These are phyloP conservation scores for Lerista edwardsae DNA, from an alignment of 2,797 vertebrate species.

Conservation along the genomic window DNA sequence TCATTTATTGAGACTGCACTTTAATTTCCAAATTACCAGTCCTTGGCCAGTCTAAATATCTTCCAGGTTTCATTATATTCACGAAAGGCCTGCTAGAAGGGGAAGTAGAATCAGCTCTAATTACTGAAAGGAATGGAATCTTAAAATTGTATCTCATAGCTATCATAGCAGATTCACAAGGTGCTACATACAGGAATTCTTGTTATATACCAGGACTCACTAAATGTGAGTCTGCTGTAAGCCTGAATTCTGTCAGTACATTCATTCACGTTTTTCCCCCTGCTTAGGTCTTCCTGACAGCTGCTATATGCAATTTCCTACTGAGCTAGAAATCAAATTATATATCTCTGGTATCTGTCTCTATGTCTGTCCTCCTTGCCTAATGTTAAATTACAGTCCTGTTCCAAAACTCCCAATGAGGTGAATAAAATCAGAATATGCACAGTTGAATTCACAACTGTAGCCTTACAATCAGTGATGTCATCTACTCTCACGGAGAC, in stretches of 20 bases:
- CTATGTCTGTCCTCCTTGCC: background rate
- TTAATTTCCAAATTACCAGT: constrained; percentile 65
- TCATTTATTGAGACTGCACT: constrained; percentile 58
- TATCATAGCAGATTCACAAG: background rate
- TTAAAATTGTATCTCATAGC: background rate
- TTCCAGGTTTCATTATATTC: constrained; percentile 46
- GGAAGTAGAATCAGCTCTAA: constrained; percentile 42
- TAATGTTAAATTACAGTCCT: background rate
- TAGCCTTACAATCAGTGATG: no score
- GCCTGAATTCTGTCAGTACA: constrained; percentile 8
- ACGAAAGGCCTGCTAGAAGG: constrained; percentile 52
- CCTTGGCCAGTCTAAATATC: constrained; percentile 51
- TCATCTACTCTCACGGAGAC: no score
- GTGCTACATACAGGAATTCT: constrained; percentile 12
- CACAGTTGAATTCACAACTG: background rate
- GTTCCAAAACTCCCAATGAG: background rate
- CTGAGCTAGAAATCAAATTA: constrained; percentile 13
- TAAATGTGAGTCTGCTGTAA: background rate
- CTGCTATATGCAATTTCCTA: background rate
- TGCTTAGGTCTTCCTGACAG: background rate
- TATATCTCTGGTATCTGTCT: background rate
- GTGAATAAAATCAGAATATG: background rate
- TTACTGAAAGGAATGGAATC: constrained; percentile 27
- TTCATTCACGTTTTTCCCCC: background rate
- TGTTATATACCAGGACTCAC: accelerated